phyloP scores from a whole-genome alignment of 2,888 invertebrate species.

The Drosophila peninsularis region DNA sequence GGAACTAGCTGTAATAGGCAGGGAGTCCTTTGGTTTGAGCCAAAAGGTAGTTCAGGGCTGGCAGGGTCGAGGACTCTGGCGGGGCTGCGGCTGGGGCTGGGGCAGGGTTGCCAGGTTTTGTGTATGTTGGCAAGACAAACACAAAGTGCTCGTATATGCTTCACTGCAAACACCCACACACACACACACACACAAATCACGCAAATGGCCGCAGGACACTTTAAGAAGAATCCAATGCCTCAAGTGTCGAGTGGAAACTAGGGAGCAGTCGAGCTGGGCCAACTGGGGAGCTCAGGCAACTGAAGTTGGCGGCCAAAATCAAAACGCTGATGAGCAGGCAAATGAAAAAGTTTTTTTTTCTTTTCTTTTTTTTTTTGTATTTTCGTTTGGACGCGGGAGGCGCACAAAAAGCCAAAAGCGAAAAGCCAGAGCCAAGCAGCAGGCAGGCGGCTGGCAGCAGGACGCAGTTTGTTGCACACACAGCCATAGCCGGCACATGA shows the following conservation, averaged over 20 bases:
- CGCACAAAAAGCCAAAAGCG: conserved; percentile 62
- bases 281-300: conserved; percentile 6
- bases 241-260: conserved; percentile 63
- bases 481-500: conserved; percentile 28
- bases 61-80: background rate
- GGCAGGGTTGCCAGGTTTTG: conserved; percentile 50
- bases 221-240: conserved; percentile 83
- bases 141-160: conserved; percentile 60
- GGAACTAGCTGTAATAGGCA: background rate
- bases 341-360: conserved; percentile 78
- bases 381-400: conserved; percentile 38
- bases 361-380: conserved; percentile 48
- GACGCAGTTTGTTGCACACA: conserved; percentile 52
- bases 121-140: conserved; percentile 77
- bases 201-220: conserved; percentile 80
- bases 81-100: background rate
- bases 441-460: conserved; percentile 20
- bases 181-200: conserved; percentile 78
- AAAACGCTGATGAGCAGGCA: conserved; percentile 82
- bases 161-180: conserved; percentile 59
- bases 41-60: conserved; percentile 34
- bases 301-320: conserved; percentile 74
- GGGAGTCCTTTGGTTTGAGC: background rate
- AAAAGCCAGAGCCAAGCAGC: conserved; percentile 34
- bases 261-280: no score